Base-by-base conservation (phyloP, 2,888 invertebrate species). In the Xanthia togata region DNA sequence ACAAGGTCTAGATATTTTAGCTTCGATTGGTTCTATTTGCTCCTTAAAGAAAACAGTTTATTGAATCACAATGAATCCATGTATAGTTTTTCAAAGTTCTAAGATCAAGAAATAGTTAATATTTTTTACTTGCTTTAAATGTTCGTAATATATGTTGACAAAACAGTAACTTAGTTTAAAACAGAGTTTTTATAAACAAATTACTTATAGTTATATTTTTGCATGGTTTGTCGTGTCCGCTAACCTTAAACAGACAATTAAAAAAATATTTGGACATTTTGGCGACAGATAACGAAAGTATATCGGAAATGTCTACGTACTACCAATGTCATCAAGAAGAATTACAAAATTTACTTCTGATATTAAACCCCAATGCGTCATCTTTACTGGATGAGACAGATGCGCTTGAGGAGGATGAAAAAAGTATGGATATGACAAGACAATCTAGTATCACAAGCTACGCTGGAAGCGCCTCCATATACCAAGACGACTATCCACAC, bases 181-280 rank as follows among this genome's bases (percentile, higher is more conserved):
- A 62, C 63, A 26, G 80, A 70, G 79, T 79, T 84, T 84, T 84
- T 83, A 81, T 78, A 88, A 88, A 86, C 87, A 89, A 91, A 81
- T 90, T 93, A 95, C 93, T 96, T 88, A 96, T 95, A 89, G 79
- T 90, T 90, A 89, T 91, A 90, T 93, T 88, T 95, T 96, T 96
- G 96, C 96, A 96, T 96, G 96, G 96, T 96, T 93, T 96, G 96
- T 93, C 89, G 94, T 95, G 94, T 90, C 81, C 84, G 87, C 90
- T 88, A 91, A 90, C 92, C 90, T 87, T 86, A 89, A 84, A 88
- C 92, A 97, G 97, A 92, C 96, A 97, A 92, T 92, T 96, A 91
- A 96, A 94, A 93, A 97, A 97, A 89, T 97, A 97, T 93, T 95
- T 97, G 94, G 97, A 97, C 94, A 97, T 97, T 95, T 95, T 97